Conservation (phyloP, 1,140 invertebrate species). For the Ceratosolen solmsi region DNA sequence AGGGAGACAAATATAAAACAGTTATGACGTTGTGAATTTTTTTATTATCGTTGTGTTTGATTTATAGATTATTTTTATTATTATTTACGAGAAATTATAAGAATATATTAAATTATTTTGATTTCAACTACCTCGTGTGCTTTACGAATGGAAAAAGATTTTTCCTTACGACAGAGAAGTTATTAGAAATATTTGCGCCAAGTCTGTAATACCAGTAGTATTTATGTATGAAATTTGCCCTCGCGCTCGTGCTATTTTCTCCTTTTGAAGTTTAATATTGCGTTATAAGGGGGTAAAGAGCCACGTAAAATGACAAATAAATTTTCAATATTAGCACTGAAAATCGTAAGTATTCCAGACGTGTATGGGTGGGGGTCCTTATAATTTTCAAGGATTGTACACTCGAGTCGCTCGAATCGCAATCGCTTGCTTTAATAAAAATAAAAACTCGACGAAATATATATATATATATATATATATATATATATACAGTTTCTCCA, state of each 20-base stretch:
- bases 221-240: too few species aligned
- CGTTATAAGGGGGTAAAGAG: not conserved
- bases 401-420: not conserved
- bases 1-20: too few species aligned
- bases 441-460: not conserved
- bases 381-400: not conserved
- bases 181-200: too few species aligned
- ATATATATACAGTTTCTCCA: too few species aligned
- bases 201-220: too few species aligned
- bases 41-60: too few species aligned
- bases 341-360: not conserved
- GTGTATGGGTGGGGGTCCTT: not conserved
- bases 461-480: too few species aligned
- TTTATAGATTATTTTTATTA: too few species aligned
- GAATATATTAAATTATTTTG: too few species aligned
- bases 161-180: not conserved
- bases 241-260: too few species aligned
- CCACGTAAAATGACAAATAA: not conserved
- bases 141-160: not conserved
- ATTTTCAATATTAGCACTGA: not conserved
- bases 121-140: not conserved
- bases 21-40: too few species aligned
- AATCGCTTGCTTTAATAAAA: not conserved
- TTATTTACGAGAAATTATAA: too few species aligned
- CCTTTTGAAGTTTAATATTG: not conserved